Conservation (phyloP, 2,113 vertebrate species). For the Oncorhynchus clarkii region DNA sequence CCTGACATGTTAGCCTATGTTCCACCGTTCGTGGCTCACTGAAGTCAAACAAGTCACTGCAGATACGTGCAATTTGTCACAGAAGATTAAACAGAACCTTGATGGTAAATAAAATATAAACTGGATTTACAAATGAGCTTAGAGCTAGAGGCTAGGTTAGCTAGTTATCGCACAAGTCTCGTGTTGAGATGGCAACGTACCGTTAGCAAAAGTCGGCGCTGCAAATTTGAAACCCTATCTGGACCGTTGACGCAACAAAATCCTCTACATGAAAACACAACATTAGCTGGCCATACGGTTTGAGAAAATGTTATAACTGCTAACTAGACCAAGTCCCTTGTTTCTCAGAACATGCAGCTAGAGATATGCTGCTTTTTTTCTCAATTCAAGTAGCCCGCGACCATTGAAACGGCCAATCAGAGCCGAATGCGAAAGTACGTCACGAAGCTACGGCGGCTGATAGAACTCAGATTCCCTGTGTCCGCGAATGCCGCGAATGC, state of each 20-base stretch:
- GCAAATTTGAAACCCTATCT: background rate
- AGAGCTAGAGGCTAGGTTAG: background rate
- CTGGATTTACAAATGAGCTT: background rate
- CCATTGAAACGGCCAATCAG: slow-evolving; percentile 94
- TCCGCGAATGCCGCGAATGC: background rate
- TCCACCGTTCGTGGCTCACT: background rate
- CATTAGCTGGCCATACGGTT: background rate
- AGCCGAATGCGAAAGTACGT: slow-evolving; percentile 20
- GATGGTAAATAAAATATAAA: background rate
- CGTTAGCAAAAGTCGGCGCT: too few species aligned
- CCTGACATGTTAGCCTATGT: slow-evolving; percentile 59
- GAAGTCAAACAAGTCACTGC: background rate
- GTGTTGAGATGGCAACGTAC: too few species aligned
- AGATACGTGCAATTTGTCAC: background rate
- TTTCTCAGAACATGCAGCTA: background rate
- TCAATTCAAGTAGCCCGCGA: slow-evolving; percentile 98
- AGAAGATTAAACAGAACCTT: background rate
- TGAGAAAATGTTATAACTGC: background rate
- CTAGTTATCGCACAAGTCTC: background rate
- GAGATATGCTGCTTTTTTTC: slow-evolving; percentile 29
- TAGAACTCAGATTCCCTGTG: background rate
- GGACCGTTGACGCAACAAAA: background rate
- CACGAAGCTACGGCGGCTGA: slow-evolving; percentile 41
- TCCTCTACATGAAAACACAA: background rate
- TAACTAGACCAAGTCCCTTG: background rate